Conservation (phyloP, 1,140 invertebrate species). For the Pseudomyrmex dendroicus region DNA sequence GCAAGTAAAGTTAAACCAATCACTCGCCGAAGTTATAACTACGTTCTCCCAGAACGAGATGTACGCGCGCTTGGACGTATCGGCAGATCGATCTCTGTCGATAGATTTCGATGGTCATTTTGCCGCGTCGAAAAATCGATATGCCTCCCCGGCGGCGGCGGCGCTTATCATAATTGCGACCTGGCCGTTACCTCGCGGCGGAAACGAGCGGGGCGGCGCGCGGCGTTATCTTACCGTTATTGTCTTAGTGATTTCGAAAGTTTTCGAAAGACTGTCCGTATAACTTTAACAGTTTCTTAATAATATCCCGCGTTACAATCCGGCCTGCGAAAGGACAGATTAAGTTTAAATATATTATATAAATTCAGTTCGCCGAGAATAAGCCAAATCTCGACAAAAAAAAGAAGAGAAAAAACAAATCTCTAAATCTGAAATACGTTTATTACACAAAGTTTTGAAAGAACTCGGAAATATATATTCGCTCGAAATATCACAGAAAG, state of each 20-base stretch:
- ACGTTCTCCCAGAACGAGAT: not conserved
- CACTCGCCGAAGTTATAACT: conserved; percentile 17
- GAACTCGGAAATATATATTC: not conserved
- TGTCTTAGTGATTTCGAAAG: conserved; percentile 56
- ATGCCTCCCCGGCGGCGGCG: not conserved
- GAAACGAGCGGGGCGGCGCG: not conserved
- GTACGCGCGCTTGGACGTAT: not conserved
- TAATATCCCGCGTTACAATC: conserved; percentile 25
- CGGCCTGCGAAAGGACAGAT: conserved; percentile 2
- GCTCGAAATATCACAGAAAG: not conserved
- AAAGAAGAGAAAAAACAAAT: not conserved
- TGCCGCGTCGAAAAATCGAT: conserved; percentile 37
- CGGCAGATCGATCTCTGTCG: not conserved
- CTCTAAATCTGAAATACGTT: not conserved
- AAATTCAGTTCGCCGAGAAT: conserved; percentile 24
- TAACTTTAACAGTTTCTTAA: conserved; percentile 48
- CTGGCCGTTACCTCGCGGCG: not conserved
- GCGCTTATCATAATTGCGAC: conserved; percentile 48
- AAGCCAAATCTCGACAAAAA: not conserved
- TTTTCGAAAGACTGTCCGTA: conserved; percentile 24
- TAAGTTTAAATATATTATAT: conserved; percentile 38
- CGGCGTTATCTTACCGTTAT: conserved; percentile 38
- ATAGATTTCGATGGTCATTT: conserved; percentile 18
- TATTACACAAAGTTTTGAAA: not conserved
- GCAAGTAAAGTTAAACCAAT: conserved; percentile 44